A percentile compares a stretch with the other conserved stretches of the same genome.
Evolutionary conservation across 2,888 invertebrate genomes (phyloP).

Genomic region (Parelbella ahira): DNA sequence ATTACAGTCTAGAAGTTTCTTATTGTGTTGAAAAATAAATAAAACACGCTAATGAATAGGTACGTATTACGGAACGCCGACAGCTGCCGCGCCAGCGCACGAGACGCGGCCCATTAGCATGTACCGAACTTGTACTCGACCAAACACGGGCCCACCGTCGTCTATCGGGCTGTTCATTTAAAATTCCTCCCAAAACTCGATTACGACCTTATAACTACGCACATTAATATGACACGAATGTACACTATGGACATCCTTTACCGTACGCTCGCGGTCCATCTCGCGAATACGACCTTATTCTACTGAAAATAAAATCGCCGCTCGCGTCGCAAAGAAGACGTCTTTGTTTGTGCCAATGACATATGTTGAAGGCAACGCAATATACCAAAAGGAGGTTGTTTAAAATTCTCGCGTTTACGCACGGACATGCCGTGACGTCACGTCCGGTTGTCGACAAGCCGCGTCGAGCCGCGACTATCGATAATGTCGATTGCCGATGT

Average conservation of each 20-base stretch:
- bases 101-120: constrained; percentile 6
- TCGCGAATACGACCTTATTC: constrained; percentile 45
- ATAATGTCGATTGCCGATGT: constrained; percentile 51
- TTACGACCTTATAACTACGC: constrained; percentile 63
- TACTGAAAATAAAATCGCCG: constrained; percentile 39
- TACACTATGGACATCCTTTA: constrained; percentile 46
- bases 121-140: constrained; percentile 7
- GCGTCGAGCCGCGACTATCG: constrained; percentile 46
- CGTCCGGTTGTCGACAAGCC: constrained; percentile 59
- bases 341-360: constrained; percentile 58
- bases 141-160: constrained; percentile 1
- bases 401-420: constrained; percentile 76
- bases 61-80: constrained; percentile 3
- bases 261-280: constrained; percentile 15
- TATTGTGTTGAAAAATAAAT: constrained; percentile 20
- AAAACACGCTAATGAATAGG: constrained; percentile 14
- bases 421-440: constrained; percentile 64
- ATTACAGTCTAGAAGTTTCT: constrained; percentile 20
- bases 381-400: constrained; percentile 73
- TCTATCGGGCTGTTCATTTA: constrained; percentile 29
- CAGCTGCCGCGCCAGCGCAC: constrained; percentile 15
- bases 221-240: constrained; percentile 65
- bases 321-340: constrained; percentile 39
- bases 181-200: constrained; percentile 59
- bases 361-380: constrained; percentile 64